Percentiles rank a stretch among this genome's conserved stretches.
Evolutionary conservation across 2,888 invertebrate species (phyloP).

Genomic region (Xylocampa areola): DNA sequence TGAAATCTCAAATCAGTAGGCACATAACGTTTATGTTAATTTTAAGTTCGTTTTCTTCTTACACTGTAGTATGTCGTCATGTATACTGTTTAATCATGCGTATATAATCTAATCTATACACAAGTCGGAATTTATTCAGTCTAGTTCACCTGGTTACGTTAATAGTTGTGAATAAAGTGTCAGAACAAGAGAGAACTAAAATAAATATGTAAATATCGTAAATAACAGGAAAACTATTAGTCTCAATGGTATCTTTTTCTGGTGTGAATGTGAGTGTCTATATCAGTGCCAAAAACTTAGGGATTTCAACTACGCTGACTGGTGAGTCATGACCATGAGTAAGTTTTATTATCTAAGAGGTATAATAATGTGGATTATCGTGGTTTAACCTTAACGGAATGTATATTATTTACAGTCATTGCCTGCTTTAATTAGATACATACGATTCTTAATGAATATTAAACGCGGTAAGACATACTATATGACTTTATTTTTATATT

Average conservation of each 20-base stretch:
- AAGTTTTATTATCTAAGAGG: neutral
- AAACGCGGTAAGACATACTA: conserved; percentile 24
- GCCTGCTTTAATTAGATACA: conserved; percentile 32
- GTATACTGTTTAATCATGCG: conserved; percentile 26
- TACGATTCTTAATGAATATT: conserved; percentile 41
- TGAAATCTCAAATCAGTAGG: conserved; percentile 16
- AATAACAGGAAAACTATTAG: conserved; percentile 19
- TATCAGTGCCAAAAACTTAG: conserved; percentile 11
- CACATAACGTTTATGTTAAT: conserved; percentile 17
- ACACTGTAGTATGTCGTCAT: conserved; percentile 6
- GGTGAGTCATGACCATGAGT: conserved; percentile 41
- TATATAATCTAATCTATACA: conserved; percentile 47
- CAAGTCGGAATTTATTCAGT: conserved; percentile 37
- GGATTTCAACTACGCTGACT: conserved; percentile 1
- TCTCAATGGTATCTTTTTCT: conserved; percentile 1
- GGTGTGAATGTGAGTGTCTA: conserved; percentile 21
- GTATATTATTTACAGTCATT: conserved; percentile 36
- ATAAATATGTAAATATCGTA: conserved; percentile 9
- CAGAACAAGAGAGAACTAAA: conserved; percentile 1
- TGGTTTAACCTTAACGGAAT: conserved; percentile 23
- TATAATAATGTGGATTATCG: conserved; percentile 2
- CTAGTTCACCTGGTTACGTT: conserved; percentile 28
- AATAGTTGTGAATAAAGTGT: conserved; percentile 17
- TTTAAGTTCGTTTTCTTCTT: conserved; percentile 12
- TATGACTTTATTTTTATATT: conserved; percentile 25